phyloP scores from a whole-genome alignment of 2,113 vertebrate genomes.

The Aldabrachelys gigantea region DNA sequence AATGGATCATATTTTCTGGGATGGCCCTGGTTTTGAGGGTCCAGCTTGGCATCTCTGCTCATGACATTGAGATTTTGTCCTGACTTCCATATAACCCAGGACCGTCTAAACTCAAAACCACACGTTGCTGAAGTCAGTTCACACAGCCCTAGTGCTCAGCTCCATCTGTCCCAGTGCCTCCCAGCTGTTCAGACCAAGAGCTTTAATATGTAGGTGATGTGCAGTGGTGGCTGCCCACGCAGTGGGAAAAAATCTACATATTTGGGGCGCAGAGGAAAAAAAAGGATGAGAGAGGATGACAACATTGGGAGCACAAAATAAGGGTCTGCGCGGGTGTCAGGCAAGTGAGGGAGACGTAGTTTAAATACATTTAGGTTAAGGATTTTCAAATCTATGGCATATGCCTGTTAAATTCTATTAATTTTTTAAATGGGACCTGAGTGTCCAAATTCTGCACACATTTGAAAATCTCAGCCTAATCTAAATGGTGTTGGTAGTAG shows the following conservation, averaged over 20 bases:
- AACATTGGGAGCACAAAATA: neutral
- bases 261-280: too few species aligned
- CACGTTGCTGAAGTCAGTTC: too few species aligned
- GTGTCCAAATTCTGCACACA: neutral
- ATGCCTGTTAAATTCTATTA: neutral
- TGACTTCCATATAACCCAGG: too few species aligned
- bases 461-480: neutral
- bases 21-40: neutral
- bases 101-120: too few species aligned
- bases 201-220: too few species aligned
- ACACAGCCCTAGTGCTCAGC: too few species aligned
- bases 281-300: neutral
- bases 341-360: neutral
- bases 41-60: neutral
- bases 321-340: neutral
- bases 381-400: neutral
- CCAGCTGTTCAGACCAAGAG: too few species aligned
- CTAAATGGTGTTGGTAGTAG: neutral
- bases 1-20: neutral
- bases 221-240: too few species aligned
- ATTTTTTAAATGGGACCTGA: neutral
- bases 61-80: too few species aligned
- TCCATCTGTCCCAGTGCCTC: too few species aligned
- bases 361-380: neutral
- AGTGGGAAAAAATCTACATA: too few species aligned